Conservation (phyloP, 1,140 invertebrate genomes). For the Drosophila kikkawai region DNA sequence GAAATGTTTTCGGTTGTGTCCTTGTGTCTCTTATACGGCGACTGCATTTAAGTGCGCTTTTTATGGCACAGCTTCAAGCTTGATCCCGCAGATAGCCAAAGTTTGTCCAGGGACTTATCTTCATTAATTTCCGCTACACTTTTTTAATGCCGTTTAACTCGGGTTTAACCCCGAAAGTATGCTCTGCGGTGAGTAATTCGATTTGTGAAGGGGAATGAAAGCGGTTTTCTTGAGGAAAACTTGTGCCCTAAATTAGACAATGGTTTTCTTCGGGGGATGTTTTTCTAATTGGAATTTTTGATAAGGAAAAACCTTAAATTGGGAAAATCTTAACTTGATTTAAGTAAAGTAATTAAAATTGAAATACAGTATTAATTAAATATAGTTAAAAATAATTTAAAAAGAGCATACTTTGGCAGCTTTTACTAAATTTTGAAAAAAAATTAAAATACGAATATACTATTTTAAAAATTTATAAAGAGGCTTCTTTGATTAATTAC, state of each 20-base stretch:
- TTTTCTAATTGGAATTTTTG: constrained; percentile 2
- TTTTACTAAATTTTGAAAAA: too few relatives aligned
- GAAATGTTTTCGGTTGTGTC: constrained; percentile 27
- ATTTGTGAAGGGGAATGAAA: neutral
- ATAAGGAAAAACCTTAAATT: too few relatives aligned
- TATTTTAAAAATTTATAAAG: neutral
- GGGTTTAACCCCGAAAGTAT: constrained; percentile 35
- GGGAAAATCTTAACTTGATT: too few relatives aligned
- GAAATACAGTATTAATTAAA: neutral
- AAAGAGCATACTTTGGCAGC: too few relatives aligned
- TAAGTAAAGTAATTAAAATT: too few relatives aligned
- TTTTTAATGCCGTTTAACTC: constrained; percentile 39
- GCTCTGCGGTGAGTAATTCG: constrained; percentile 3
- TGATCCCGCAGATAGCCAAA: constrained; percentile 47
- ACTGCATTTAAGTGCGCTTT: constrained; percentile 48
- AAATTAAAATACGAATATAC: too few relatives aligned
- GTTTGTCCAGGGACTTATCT: constrained; percentile 36
- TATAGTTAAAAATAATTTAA: too few relatives aligned
- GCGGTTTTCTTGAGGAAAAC: neutral
- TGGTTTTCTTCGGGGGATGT: neutral
- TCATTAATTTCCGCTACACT: constrained; percentile 37
- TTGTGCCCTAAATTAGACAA: constrained; percentile 11
- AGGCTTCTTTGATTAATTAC: neutral
- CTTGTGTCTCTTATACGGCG: constrained; percentile 21
- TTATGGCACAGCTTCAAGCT: constrained; percentile 31